Evolutionary conservation across 2,797 vertebrate genomes (phyloP), one percentile per base, ranked within the genome.

Genomic region (Crypturellus tataupa): DNA sequence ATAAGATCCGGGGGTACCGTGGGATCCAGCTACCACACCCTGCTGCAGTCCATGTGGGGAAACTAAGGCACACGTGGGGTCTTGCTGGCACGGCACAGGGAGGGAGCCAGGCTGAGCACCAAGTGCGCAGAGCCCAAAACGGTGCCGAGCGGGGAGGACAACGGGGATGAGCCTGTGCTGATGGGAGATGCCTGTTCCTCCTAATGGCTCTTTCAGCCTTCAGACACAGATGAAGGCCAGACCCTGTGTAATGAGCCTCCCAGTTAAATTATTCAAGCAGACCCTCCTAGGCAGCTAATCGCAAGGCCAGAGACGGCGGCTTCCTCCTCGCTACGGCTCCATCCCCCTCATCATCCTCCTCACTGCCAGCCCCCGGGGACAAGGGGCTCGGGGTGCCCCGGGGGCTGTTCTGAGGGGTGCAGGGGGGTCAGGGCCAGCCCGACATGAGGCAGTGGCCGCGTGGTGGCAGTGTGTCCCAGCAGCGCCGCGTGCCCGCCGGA

Each of bases 161-260:
- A 18, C 10, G 17, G 70, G 23, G 53, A 40, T 17, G 56, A 79
- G 31, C 69, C 81, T 68, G 35, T 18, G 65, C 82, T 1, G 39
- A 24, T 33, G n/a, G 0, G 2, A 7, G 18, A 51, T 1, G 3
- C 2, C 3, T 21, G 59, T 70, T 95, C 75, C 63, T 75, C 51
- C 77, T 94, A 91, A 97, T 92, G 90, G 95, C 91, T 80, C 44
- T 86, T 96, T 92, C 93, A 96, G 97, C 93, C 92, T 93, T 86
- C 95, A 94, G 91, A 72, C 9, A 11, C 92, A 94, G 95, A 94
- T 10, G 84, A 95, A 96, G 96, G 95, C 95, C 96, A 97, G 95
- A 90, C 64, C 79, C 84, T 44, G 53, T 55, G 55, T 93, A 93
- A 96, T 90, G 95, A 95, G 70, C 89, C 84, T 93, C 79, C 21